Evolutionary conservation across 2,113 vertebrate species (phyloP).

Genomic region (Podarcis raffonei): DNA sequence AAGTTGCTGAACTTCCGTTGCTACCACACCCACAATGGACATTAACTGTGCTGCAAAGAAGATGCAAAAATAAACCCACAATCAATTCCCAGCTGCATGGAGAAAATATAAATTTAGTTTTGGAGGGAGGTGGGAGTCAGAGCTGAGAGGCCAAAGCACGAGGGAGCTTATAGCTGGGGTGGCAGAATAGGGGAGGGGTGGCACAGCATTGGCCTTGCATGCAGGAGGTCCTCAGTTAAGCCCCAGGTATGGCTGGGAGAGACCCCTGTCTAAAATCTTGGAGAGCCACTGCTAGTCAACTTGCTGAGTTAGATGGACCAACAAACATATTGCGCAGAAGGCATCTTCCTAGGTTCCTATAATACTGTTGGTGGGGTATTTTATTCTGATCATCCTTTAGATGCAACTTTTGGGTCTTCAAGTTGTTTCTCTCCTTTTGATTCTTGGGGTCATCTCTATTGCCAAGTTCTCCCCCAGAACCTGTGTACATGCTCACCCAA

Average conservation of each 20-base stretch:
- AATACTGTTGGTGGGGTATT: too few relatives aligned
- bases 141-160: background rate
- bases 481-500: background rate
- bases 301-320: background rate
- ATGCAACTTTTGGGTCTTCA: too few relatives aligned
- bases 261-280: too few relatives aligned
- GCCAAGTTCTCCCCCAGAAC: too few relatives aligned
- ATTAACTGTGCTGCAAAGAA: background rate
- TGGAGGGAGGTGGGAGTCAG: background rate
- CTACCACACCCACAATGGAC: background rate
- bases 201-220: too few relatives aligned
- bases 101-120: background rate
- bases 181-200: background rate
- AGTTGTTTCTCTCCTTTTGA: background rate
- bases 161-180: background rate
- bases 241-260: too few relatives aligned
- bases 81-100: background rate
- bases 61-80: slow-evolving; percentile 5
- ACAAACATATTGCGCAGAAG: too few relatives aligned
- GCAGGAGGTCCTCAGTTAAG: too few relatives aligned
- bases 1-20: background rate
- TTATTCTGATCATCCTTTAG: too few relatives aligned
- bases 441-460: background rate
- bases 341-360: too few relatives aligned
- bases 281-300: too few relatives aligned